A percentile compares a stretch with the other conserved stretches of the same genome.
These are phyloP conservation scores for Zygothrica quintamaculata DNA, from an alignment of 2,888 invertebrate genomes.

Conservation along the genomic window DNA sequence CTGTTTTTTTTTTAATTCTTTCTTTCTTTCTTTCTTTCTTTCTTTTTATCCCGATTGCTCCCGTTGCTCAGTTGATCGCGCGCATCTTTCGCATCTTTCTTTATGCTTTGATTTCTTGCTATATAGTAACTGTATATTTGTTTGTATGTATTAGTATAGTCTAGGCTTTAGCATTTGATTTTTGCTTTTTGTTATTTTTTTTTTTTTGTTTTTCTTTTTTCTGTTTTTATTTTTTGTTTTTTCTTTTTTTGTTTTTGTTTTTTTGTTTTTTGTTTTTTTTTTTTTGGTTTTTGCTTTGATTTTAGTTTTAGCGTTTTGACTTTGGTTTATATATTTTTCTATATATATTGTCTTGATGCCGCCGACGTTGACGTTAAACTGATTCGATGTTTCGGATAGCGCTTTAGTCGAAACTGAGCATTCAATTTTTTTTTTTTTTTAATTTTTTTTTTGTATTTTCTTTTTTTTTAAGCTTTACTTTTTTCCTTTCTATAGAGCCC, in stretches of 20 bases:
- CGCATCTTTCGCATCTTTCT: slow-evolving; percentile 56
- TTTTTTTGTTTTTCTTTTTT: background rate
- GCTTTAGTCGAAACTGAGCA: slow-evolving; percentile 77
- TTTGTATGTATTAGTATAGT: slow-evolving; percentile 18
- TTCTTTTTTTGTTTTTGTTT: slow-evolving; percentile 3
- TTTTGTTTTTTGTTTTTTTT: slow-evolving; percentile 9
- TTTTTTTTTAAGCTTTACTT: slow-evolving; percentile 54
- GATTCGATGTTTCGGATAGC: slow-evolving; percentile 76
- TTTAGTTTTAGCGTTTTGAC: too few relatives aligned
- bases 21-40: too few relatives aligned
- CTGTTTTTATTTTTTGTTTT: slow-evolving; percentile 4
- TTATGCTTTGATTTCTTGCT: slow-evolving; percentile 50
- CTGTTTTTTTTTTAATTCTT: too few relatives aligned
- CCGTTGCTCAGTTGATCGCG: slow-evolving; percentile 51
- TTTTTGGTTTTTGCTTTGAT: slow-evolving; percentile 29
- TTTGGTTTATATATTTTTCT: slow-evolving; percentile 27
- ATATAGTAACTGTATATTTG: slow-evolving; percentile 13
- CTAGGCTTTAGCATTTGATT: slow-evolving; percentile 21
- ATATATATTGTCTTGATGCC: slow-evolving; percentile 79
- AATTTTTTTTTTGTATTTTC: slow-evolving; percentile 54
- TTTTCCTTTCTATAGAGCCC: slow-evolving; percentile 45
- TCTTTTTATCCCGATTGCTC: slow-evolving; percentile 49
- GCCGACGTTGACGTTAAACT: slow-evolving; percentile 81
- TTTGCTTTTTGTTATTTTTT: slow-evolving; percentile 6
- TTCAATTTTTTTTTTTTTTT: slow-evolving; percentile 40